Conservation (phyloP, 2,888 invertebrate genomes). For the Clistopyga incitator region DNA sequence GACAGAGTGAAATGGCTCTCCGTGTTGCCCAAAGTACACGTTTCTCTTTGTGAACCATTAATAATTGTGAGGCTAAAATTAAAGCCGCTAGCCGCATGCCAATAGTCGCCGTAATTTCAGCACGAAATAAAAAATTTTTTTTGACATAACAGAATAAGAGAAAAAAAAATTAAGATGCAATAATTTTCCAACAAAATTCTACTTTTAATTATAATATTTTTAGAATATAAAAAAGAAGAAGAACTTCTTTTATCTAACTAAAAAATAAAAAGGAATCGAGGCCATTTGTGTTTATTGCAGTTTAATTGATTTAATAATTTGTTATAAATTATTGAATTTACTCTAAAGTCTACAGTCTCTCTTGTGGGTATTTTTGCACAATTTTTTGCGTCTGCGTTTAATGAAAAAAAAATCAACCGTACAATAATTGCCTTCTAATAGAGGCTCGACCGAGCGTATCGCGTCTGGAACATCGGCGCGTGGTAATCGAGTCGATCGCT, state of each 20-base stretch:
- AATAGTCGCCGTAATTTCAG: not conserved
- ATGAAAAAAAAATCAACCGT: constrained; percentile 21
- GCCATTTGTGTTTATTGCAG: not conserved
- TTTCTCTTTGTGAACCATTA: not conserved
- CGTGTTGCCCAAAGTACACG: not conserved
- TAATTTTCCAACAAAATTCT: too few relatives aligned
- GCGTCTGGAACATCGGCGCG: constrained; percentile 33
- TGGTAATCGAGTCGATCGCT: constrained; percentile 51
- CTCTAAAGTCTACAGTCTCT: too few relatives aligned
- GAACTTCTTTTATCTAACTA: too few relatives aligned
- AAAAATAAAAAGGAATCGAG: too few relatives aligned
- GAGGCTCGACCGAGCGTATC: constrained; percentile 33
- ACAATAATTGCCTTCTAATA: constrained; percentile 49
- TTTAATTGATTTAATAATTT: not conserved
- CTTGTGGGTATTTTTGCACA: too few relatives aligned
- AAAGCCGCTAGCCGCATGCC: not conserved
- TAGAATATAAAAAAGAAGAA: too few relatives aligned
- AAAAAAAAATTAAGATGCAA: too few relatives aligned
- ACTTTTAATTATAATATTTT: too few relatives aligned
- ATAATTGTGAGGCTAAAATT: not conserved
- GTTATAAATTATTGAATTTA: not conserved
- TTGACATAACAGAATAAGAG: not conserved
- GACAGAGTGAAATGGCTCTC: constrained; percentile 37
- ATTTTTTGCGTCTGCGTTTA: constrained; percentile 17
- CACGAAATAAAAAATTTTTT: not conserved